Base-by-base conservation (phyloP, 2,888 invertebrate genomes). In the Drosophila helvetica region DNA sequence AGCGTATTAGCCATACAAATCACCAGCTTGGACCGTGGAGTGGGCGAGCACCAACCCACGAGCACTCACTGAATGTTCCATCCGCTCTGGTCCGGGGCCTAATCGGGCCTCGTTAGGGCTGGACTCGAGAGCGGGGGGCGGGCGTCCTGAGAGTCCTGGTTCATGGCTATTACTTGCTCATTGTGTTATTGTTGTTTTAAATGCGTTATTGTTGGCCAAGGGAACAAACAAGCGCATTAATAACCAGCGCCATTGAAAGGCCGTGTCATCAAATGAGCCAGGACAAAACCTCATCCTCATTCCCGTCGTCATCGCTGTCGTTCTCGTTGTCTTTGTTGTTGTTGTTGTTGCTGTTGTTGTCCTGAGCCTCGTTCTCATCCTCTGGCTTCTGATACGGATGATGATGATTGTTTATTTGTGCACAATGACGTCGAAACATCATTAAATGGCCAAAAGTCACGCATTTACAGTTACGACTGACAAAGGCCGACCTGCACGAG, bases 391-490 rank as follows among this genome's bases (percentile, higher is more conserved):
- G 46, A 54, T 15, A 60, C 38, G 55, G 61, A 67, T 64, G 52
- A 71, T 88, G 86, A 81, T 84, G 75, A 79, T 72, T 88, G 85
- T 88, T 84, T 87, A 81, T 85, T 81, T 78, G 85, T 71, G 71
- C 75, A 78, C 80, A 85, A 84, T 79, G 77, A 75, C 78, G 66
- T 75, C 75, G 86, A 78, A 87, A 79, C 86, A 86, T 89, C 88
- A 87, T 86, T 86, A 86, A 89, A 86, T 75, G 89, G 77, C 89
- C 86, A 85, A 82, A 80, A 80, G 86, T 87, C 86, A 89, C 88
- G 89, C 85, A 84, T 88, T 87, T 75, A 75, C 59, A 73, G 85
- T 76, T 79, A 71, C 71, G 59, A 64, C 72, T 63, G 79, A 75
- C 75, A 75, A 70, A 55, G 64, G 62, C 69, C 73, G 73, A 83